Evolutionary conservation across 1,140 invertebrate species (phyloP).

Genomic region (Ceratosolen solmsi): DNA sequence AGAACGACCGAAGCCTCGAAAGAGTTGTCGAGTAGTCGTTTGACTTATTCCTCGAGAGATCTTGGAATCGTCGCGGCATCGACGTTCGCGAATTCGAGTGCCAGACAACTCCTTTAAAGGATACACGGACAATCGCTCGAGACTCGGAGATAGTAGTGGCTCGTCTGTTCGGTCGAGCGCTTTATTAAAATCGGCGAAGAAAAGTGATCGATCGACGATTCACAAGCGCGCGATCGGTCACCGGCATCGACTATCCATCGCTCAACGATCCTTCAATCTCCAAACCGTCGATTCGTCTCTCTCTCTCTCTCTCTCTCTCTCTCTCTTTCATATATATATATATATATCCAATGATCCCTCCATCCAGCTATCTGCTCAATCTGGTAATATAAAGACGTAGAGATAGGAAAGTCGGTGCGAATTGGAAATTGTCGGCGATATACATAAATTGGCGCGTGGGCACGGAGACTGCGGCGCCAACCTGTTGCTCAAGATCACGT

Average conservation of each 20-base stretch:
- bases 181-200: not conserved
- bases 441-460: constrained; percentile 55
- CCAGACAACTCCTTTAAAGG: constrained; percentile 32
- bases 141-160: not conserved
- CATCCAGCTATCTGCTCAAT: not conserved
- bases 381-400: too few relatives aligned
- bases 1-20: not conserved
- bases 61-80: not conserved
- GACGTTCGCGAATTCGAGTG: constrained; percentile 23
- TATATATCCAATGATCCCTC: not conserved
- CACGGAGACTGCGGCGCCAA: constrained; percentile 69
- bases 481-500: constrained; percentile 71
- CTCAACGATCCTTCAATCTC: not conserved
- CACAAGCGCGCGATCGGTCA: too few relatives aligned
- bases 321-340: not conserved
- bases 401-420: constrained; percentile 9
- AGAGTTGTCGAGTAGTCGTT: too few relatives aligned
- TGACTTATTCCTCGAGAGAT: too few relatives aligned
- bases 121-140: not conserved
- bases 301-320: too few relatives aligned
- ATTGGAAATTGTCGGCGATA: constrained; percentile 9
- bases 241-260: too few relatives aligned
- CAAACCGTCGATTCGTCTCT: not conserved
- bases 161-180: not conserved
- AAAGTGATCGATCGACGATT: constrained; percentile 10